Conservation (phyloP, 2,888 invertebrate species). For the Odiellus spinosus region DNA sequence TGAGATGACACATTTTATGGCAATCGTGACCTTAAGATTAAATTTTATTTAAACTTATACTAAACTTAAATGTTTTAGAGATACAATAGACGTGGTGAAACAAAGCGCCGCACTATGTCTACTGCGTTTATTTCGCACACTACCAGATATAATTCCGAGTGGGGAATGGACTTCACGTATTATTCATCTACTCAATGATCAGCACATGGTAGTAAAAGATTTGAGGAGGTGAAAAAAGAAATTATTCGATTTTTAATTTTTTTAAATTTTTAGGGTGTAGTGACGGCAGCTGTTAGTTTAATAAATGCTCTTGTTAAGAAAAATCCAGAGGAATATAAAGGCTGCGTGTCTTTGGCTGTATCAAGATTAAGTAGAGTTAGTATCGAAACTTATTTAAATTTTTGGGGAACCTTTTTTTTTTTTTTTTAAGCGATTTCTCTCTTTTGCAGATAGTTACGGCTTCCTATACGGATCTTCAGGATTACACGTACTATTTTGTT, state of each 20-base stretch:
- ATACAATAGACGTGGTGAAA: constrained; percentile 98
- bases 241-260: neutral
- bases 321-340: constrained; percentile 98
- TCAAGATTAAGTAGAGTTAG: constrained; percentile 78
- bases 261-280: constrained; percentile 53
- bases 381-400: constrained; percentile 9
- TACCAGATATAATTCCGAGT: constrained; percentile 87
- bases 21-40: no score
- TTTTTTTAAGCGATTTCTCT: neutral
- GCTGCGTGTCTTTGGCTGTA: constrained; percentile 93
- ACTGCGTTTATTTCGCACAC: constrained; percentile 78
- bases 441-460: constrained; percentile 76
- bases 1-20: no score
- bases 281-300: constrained; percentile 92
- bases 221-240: neutral
- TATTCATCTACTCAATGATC: constrained; percentile 94
- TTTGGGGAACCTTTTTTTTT: no score
- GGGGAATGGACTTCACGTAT: constrained; percentile 98
- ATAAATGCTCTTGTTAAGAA: constrained; percentile 97
- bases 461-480: constrained; percentile 96
- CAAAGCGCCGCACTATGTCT: constrained; percentile 97
- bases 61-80: constrained; percentile 38
- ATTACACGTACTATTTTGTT: constrained; percentile 99
- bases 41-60: no score
- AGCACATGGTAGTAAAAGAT: constrained; percentile 52